Evolutionary conservation across 2,113 vertebrate species (phyloP).

Genomic region (Macquaria australasica): DNA sequence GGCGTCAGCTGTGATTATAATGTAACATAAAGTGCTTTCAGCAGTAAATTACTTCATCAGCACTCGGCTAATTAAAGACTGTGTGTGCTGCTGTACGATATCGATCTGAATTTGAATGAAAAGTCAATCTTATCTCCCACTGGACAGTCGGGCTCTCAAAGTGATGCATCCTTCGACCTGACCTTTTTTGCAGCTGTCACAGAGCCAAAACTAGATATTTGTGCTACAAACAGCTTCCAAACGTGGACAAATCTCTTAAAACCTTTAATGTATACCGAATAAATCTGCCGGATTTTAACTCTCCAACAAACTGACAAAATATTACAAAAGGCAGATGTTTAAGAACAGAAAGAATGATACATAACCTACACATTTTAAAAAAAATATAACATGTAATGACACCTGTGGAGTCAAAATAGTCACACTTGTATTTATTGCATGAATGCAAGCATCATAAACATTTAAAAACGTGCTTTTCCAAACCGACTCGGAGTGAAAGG

Average conservation of each 20-base stretch:
- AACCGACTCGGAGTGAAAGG: background rate
- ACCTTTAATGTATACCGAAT: too few relatives aligned
- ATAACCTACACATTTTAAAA: too few relatives aligned
- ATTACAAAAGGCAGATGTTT: too few relatives aligned
- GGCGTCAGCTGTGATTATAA: background rate
- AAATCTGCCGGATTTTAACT: too few relatives aligned
- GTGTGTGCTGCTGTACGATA: background rate
- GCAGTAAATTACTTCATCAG: slow-evolving; percentile 1
- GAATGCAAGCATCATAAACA: background rate
- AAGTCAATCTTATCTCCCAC: background rate
- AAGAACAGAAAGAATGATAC: too few relatives aligned
- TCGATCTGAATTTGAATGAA: slow-evolving; percentile 5
- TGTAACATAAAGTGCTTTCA: too few relatives aligned
- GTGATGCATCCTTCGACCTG: background rate
- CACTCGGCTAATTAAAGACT: slow-evolving; percentile 4
- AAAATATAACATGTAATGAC: too few relatives aligned
- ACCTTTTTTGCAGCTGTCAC: background rate
- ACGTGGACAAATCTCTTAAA: background rate
- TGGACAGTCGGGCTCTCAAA: background rate
- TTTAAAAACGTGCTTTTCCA: background rate
- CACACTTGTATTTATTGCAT: background rate
- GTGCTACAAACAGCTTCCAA: background rate
- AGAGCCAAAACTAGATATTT: background rate
- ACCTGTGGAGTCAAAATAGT: background rate
- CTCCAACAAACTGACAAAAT: too few relatives aligned